These are phyloP conservation scores for Drosophila persimilis DNA, from an alignment of 1,140 invertebrate genomes.

Conservation along the genomic window DNA sequence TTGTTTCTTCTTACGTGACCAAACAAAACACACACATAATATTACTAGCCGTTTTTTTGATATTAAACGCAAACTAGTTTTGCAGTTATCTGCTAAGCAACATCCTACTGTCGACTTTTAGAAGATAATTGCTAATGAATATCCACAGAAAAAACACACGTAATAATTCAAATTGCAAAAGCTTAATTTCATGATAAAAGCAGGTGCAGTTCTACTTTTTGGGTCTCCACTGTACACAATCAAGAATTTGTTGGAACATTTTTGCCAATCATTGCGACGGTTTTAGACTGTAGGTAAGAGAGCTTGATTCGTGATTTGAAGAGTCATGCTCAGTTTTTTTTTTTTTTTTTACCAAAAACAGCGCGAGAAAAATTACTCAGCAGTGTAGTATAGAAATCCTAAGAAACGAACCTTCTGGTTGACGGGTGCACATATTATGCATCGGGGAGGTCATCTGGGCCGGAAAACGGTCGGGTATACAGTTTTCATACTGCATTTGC, in stretches of 20 bases:
- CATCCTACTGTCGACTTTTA: constrained; percentile 6
- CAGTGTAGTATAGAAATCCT: constrained; percentile 18
- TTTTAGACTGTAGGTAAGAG: constrained; percentile 37
- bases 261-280: constrained; percentile 55
- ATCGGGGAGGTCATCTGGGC: constrained; percentile 8
- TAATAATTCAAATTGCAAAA: neutral
- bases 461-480: neutral
- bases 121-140: neutral
- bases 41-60: constrained; percentile 24
- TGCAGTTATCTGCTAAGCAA: constrained; percentile 11
- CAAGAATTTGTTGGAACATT: constrained; percentile 45
- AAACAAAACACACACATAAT: constrained; percentile 4
- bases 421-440: neutral
- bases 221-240: constrained; percentile 39
- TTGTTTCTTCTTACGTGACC: too few relatives aligned
- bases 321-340: constrained; percentile 50
- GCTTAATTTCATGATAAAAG: too few relatives aligned
- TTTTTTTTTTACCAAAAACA: constrained; percentile 14
- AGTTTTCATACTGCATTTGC: constrained; percentile 44
- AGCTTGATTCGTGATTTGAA: constrained; percentile 48
- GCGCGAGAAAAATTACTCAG: constrained; percentile 42
- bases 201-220: neutral
- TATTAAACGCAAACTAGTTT: constrained; percentile 32
- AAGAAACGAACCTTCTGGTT: constrained; percentile 24
- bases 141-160: neutral